Evolutionary conservation across 2,888 invertebrate genomes (phyloP).

Genomic region (Tolmerus cingulatus): DNA sequence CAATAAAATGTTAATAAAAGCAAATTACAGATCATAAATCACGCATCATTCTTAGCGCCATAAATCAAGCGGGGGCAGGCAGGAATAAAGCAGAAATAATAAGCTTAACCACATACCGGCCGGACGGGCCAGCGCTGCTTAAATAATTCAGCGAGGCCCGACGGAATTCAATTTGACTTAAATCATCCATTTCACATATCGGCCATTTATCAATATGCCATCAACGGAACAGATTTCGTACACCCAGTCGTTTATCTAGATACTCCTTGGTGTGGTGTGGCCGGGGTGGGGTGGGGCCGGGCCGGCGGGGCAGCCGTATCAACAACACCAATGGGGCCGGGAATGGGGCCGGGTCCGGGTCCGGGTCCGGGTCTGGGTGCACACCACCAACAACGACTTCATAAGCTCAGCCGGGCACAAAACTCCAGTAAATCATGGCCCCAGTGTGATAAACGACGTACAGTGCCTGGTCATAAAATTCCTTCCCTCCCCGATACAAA

Average conservation of each 20-base stretch:
- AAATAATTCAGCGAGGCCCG: constrained; percentile 43
- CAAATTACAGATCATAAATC: constrained; percentile 23
- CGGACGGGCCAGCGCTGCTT: constrained; percentile 18
- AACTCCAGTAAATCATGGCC: constrained; percentile 47
- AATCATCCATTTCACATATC: constrained; percentile 48
- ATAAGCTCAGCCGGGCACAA: constrained; percentile 37
- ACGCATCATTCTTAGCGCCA: neutral
- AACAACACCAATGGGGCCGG: neutral
- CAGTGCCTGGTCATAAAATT: constrained; percentile 45
- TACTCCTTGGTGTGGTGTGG: constrained; percentile 17
- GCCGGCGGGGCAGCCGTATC: neutral
- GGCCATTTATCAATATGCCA: constrained; percentile 49
- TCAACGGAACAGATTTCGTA: constrained; percentile 49
- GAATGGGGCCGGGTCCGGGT: neutral
- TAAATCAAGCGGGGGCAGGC: constrained; percentile 5
- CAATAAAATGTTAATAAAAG: constrained; percentile 33
- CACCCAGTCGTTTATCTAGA: constrained; percentile 49
- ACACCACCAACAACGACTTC: constrained; percentile 23
- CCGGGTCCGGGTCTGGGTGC: neutral
- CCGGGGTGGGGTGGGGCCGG: neutral
- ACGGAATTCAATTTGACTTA: constrained; percentile 49
- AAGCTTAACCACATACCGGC: constrained; percentile 31
- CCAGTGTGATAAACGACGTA: constrained; percentile 48
- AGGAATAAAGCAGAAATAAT: constrained; percentile 10
- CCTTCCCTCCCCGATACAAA: constrained; percentile 34